Evolutionary conservation across 2,888 invertebrate species (phyloP).

Genomic region (Labia minor): DNA sequence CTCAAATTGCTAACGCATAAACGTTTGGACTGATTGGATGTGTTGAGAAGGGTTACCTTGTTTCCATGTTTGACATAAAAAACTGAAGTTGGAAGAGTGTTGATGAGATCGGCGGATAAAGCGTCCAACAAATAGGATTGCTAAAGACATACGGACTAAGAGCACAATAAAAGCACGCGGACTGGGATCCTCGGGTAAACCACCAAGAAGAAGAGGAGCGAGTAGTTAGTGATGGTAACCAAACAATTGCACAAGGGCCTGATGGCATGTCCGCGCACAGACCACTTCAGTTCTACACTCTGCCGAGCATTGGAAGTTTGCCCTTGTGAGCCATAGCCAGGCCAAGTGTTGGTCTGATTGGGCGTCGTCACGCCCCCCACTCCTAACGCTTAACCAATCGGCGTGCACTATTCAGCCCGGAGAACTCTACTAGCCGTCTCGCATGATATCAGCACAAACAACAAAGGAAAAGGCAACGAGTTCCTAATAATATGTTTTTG

Average conservation of each 20-base stretch:
- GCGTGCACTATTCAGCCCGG: constrained; percentile 4
- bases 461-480: constrained; percentile 13
- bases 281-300: constrained; percentile 16
- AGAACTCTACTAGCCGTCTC: constrained; percentile 15
- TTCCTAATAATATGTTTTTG: constrained; percentile 15
- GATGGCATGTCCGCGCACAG: constrained; percentile 23
- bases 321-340: background rate
- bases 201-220: constrained; percentile 15
- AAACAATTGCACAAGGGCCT: constrained; percentile 24
- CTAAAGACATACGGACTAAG: constrained; percentile 25
- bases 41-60: background rate
- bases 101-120: constrained; percentile 22
- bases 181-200: constrained; percentile 15
- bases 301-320: constrained; percentile 18
- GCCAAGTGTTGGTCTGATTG: background rate
- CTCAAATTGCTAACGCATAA: constrained; percentile 8
- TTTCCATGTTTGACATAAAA: constrained; percentile 19
- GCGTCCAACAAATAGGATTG: constrained; percentile 21
- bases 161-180: constrained; percentile 20
- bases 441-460: constrained; percentile 16
- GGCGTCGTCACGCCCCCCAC: constrained; percentile 15
- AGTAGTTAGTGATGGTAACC: constrained; percentile 20
- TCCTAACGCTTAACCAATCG: constrained; percentile 16
- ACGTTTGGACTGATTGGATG: background rate
- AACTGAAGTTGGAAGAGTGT: constrained; percentile 23